These are phyloP conservation scores for Prolemur simus DNA, from an alignment of 2,113 vertebrate genomes.

Conservation along the genomic window DNA sequence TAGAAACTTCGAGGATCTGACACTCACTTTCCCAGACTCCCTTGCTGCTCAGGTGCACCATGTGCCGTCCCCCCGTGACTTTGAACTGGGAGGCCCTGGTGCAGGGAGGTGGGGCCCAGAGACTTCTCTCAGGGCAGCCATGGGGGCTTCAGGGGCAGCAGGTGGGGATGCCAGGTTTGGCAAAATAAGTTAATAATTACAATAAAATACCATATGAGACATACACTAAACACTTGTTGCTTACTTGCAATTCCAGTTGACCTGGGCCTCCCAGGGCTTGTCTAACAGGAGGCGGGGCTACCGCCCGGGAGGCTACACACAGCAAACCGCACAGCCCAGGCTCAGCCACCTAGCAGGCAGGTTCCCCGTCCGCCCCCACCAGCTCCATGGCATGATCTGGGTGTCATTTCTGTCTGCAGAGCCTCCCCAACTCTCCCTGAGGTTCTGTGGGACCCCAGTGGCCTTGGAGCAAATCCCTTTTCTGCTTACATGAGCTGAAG, in stretches of 20 bases:
- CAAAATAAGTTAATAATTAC: not conserved
- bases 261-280: not conserved
- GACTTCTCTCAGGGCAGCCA: not conserved
- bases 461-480: not conserved
- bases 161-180: not conserved
- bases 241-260: not conserved
- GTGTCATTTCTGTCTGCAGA: not conserved
- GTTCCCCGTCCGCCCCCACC: not conserved
- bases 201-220: not conserved
- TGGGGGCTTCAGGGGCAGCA: not conserved
- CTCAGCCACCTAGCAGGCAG: not conserved
- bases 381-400: not conserved
- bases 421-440: not conserved
- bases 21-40: not conserved
- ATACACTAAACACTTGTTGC: not conserved
- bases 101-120: not conserved
- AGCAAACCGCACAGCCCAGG: too few relatives aligned
- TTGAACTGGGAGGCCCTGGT: not conserved
- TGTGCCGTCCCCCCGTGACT: too few relatives aligned
- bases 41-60: not conserved
- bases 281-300: not conserved
- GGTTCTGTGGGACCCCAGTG: not conserved
- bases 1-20: not conserved
- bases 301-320: rapidly evolving
- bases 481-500: not conserved